Percentiles rank a stretch among this genome's conserved stretches.
These are phyloP conservation scores for Dufourea novaeangliae DNA, from an alignment of 1,140 invertebrate genomes.

Conservation along the genomic window DNA sequence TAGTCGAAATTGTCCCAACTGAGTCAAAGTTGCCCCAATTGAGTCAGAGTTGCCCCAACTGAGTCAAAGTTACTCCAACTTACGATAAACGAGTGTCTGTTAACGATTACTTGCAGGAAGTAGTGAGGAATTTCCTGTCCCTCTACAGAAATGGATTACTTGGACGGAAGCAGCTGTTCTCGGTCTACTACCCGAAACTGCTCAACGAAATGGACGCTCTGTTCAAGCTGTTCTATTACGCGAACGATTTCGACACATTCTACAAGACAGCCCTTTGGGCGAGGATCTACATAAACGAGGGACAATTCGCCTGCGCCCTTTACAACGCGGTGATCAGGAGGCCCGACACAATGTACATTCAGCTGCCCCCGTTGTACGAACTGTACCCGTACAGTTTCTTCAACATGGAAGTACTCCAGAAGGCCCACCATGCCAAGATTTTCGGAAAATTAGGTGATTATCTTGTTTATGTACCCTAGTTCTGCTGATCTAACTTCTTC, in stretches of 20 bases:
- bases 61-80: too few relatives aligned
- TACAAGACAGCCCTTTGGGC: slow-evolving; percentile 84
- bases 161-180: slow-evolving; percentile 82
- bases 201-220: slow-evolving; percentile 82
- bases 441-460: slow-evolving; percentile 63
- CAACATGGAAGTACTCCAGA: slow-evolving; percentile 76
- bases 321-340: slow-evolving; percentile 84
- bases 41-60: too few relatives aligned
- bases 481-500: too few relatives aligned
- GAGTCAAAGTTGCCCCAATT: too few relatives aligned
- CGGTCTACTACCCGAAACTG: slow-evolving; percentile 80
- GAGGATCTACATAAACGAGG: slow-evolving; percentile 83
- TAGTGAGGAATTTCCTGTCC: slow-evolving; percentile 72
- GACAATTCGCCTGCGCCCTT: slow-evolving; percentile 83
- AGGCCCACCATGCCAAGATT: slow-evolving; percentile 68
- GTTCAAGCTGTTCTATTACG: slow-evolving; percentile 83
- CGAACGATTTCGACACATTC: slow-evolving; percentile 86
- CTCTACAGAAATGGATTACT: slow-evolving; percentile 78
- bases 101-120: slow-evolving; percentile 8
- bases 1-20: too few relatives aligned
- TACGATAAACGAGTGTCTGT: slow-evolving; percentile 7
- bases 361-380: slow-evolving; percentile 85
- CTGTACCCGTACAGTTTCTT: slow-evolving; percentile 85
- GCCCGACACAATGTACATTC: slow-evolving; percentile 82
- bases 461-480: slow-evolving; percentile 7